Base-by-base conservation (phyloP, 2,888 invertebrate genomes). In the Caradrina clavipalpis region DNA sequence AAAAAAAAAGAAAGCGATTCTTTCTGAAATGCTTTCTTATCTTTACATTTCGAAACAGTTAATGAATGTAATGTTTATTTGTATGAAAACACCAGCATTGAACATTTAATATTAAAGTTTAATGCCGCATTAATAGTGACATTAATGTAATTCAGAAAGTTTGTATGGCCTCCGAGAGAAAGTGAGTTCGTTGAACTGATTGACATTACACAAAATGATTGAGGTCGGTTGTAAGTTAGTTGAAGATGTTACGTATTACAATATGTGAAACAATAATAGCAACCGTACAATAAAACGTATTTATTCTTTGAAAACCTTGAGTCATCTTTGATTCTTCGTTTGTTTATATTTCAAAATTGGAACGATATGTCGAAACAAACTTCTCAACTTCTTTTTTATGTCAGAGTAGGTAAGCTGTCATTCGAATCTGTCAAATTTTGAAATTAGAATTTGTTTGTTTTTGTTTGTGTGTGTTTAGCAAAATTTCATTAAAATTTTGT, bases 151-250 rank as follows among this genome's bases (percentile, higher is more conserved):
- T 81, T 73, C 79, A 69, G 82, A 81, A 81, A 81, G 82, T 81
- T 67, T 71, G 66, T 81, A 76, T 73, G 72, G 66, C 21, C 50
- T 58, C 69, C 19, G 53, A 73, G 82, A 81, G 81, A 83, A 83
- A 83, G 83, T 78, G 80, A 65, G 83, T 57, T 83, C 80, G 63
- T 47, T 83, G 80, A 81, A 75, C 83, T 74, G 71, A 58, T 76
- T 77, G 79, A 79, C 75, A 81, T 81, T 76, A 81, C 69, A 75
- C 69, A 31, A 69, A 80, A 72, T 67, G 7, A 67, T 75, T 66
- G 73, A 80, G 71, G 66, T 69, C 74, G 59, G 49, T 67, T 61
- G 55, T 22, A 56, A 60, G 67, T 70, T 49, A 60, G 67, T 70
- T 49, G 55, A 62, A 71, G 66, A 60, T 65, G 64, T 74, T 78